Conservation (phyloP, 1,140 invertebrate genomes). For the Acarapis woodi region DNA sequence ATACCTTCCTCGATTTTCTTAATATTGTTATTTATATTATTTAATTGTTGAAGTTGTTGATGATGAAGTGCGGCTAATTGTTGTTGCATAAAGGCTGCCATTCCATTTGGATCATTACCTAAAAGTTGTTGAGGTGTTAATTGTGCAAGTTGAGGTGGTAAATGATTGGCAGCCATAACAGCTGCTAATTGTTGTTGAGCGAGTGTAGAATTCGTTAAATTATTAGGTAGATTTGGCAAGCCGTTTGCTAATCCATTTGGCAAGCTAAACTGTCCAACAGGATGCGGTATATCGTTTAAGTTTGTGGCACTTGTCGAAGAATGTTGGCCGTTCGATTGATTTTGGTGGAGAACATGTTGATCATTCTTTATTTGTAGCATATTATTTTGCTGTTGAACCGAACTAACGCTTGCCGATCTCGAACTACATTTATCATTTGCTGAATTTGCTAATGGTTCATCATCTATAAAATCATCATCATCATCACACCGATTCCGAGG, state of each 20-base stretch:
- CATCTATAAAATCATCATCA: slow-evolving; percentile 15
- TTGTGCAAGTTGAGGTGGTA: not conserved
- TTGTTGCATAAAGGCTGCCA: no score
- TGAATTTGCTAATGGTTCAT: no score
- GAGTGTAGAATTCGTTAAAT: not conserved
- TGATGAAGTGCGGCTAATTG: no score
- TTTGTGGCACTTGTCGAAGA: not conserved
- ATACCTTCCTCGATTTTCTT: no score
- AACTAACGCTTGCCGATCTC: no score
- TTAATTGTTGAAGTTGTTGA: no score
- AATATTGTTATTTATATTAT: no score
- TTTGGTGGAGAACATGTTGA: no score
- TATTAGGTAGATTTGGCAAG: not conserved
- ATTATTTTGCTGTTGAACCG: no score
- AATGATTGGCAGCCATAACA: not conserved
- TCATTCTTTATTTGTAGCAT: no score
- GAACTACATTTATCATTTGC: no score
- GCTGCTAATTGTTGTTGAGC: not conserved
- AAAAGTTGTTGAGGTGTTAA: not conserved
- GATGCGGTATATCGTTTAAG: not conserved
- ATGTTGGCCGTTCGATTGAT: not conserved
- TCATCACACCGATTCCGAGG: slow-evolving; percentile 22
- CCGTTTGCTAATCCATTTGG: not conserved
- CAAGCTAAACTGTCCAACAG: not conserved
- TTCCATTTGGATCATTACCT: no score